Evolutionary conservation across 2,113 vertebrate species (phyloP).

Genomic region (Rhegmatorhina hoffmannsi): DNA sequence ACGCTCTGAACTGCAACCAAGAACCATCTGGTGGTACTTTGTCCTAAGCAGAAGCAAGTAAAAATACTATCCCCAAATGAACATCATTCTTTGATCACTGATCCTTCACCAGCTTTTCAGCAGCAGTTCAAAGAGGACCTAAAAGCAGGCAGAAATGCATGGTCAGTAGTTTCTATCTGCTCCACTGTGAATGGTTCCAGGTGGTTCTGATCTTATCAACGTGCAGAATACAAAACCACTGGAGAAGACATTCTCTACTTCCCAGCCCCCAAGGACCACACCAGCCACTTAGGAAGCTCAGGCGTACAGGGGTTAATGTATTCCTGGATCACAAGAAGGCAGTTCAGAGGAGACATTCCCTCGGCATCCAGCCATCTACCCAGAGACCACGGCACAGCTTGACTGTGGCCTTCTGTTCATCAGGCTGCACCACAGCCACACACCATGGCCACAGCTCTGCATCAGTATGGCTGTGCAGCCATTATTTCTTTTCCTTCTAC

Average conservation of each 20-base stretch:
- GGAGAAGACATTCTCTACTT: neutral
- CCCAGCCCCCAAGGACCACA: neutral
- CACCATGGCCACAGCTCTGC: neutral
- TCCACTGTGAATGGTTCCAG: neutral
- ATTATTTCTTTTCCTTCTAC: neutral
- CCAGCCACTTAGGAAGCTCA: neutral
- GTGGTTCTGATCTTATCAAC: neutral
- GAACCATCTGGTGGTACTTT: constrained; percentile 10
- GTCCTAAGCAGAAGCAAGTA: neutral
- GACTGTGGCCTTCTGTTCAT: neutral
- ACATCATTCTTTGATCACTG: neutral
- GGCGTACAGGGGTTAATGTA: neutral
- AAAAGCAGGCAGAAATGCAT: neutral
- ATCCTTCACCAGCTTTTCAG: neutral
- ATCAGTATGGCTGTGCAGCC: rapidly evolving
- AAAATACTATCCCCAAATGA: neutral
- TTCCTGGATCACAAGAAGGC: neutral
- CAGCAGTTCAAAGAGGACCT: neutral
- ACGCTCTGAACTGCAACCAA: neutral
- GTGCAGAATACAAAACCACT: neutral
- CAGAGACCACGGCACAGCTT: neutral
- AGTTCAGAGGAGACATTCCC: neutral
- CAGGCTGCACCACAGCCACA: neutral
- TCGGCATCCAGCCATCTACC: rapidly evolving
- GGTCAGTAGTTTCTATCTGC: neutral